phyloP scores from a whole-genome alignment of 1,140 invertebrate species.

The Hesperophylax magnus region DNA sequence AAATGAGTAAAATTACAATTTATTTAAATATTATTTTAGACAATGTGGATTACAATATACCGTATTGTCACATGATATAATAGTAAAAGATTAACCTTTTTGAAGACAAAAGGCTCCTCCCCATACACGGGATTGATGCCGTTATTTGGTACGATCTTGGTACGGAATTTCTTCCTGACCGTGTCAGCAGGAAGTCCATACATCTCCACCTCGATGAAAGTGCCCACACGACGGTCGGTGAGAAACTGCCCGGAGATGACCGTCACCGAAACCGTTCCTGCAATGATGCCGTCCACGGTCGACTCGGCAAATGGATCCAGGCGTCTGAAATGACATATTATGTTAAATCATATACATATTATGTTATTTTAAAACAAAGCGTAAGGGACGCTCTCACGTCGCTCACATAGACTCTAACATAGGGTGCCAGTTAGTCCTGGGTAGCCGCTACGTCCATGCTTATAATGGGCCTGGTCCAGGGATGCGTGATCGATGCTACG shows the following conservation, averaged over 20 bases:
- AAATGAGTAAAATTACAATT: no score
- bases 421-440: no score
- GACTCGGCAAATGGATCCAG: constrained; percentile 99
- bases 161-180: constrained; percentile 96
- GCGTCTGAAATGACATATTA: constrained; percentile 72
- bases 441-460: no score
- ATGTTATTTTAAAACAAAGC: no score
- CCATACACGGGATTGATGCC: constrained; percentile 97
- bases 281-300: constrained; percentile 99
- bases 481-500: no score
- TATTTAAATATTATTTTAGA: no score
- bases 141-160: constrained; percentile 93
- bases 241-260: constrained; percentile 94
- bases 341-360: no score
- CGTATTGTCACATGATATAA: no score
- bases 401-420: no score
- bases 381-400: no score
- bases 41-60: no score
- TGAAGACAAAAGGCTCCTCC: constrained; percentile 98
- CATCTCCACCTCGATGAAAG: constrained; percentile 99
- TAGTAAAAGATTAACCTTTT: constrained; percentile 80
- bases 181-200: constrained; percentile 99
- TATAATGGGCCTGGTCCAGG: no score
- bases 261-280: constrained; percentile 94
- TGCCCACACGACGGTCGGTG: constrained; percentile 95